Base-by-base conservation (phyloP, 2,113 vertebrate species). In the Alethe diademata region DNA sequence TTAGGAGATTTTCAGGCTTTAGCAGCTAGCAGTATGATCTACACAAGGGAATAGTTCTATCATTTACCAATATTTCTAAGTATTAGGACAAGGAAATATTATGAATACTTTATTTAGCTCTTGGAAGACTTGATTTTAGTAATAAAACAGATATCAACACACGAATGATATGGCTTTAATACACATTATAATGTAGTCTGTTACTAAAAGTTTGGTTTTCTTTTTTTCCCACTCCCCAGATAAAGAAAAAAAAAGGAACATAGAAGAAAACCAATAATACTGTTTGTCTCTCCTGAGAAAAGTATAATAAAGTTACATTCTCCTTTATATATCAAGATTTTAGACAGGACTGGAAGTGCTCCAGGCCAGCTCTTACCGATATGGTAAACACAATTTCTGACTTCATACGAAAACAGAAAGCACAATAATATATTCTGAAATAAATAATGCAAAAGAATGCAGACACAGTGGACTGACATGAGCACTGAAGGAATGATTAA, bases 381-480 rank as follows among this genome's bases (percentile, higher is more conserved):
- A n/a, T 0, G 6, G 85, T 62, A 86, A 96, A 95, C 16, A 38
- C 42, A 81, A 53, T 95, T 93, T 93, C 69, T 94, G 50, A 64
- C 26, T 64, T 81, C 3, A 1, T 35, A 78, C 7, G 3, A 78
- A 85, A 20, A 72, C 23, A 71, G 73, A 88, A 73, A 78, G 6
- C 14, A 57, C 48, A 95, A 86, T 71, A 69, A 26, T 72, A 19
- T 28, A 3, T 48, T 66, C 29, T 56, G 73, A 17, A 83, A 80
- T 64, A 88, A 91, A 71, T 43, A 67, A 90, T 62, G 33, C 19
- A 70, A 53, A 86, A 69, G 36, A 78, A 60, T 29, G 17, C 15
- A 12, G 18, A 60, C 19, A 45, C 18, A 56, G 76, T 65, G n/a
- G 51, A 42, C 33, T 29, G 31, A 60, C 28, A 29, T 54, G 20